Conservation (phyloP, 2,797 vertebrate species). For the Miichthys miiuy region DNA sequence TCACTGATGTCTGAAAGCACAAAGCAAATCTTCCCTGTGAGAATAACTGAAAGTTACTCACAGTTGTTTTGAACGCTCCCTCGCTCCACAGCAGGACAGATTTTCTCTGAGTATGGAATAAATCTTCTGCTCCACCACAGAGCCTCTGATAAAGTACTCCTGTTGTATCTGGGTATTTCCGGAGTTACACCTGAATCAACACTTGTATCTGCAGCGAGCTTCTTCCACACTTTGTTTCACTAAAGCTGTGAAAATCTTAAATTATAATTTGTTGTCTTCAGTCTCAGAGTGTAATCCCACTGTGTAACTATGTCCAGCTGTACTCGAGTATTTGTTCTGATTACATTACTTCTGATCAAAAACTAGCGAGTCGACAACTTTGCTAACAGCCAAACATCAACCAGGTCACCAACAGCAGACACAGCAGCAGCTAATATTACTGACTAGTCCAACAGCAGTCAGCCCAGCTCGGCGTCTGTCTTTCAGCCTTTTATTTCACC, state of each 20-base stretch:
- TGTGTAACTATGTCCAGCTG: no score
- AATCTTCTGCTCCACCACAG: slow-evolving; percentile 16
- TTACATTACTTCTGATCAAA: no score
- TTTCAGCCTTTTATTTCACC: no score
- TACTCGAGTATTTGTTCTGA: no score
- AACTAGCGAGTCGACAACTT: no score
- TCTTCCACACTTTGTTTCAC: not conserved
- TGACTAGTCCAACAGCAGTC: no score
- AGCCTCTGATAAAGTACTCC: slow-evolving; percentile 30
- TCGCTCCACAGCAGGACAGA: not conserved
- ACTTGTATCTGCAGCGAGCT: not conserved
- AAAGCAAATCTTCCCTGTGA: not conserved
- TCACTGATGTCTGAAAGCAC: not conserved
- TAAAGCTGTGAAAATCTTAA: not conserved
- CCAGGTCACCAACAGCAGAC: no score
- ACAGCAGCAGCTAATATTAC: no score
- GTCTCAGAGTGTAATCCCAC: no score
- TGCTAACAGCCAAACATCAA: no score
- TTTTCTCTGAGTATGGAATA: slow-evolving; percentile 11
- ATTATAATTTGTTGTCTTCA: no score
- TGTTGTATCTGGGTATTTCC: slow-evolving; percentile 33
- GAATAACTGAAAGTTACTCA: slow-evolving; percentile 5
- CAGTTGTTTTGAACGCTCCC: slow-evolving; percentile 4
- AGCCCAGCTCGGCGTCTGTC: no score
- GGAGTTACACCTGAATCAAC: slow-evolving; percentile 8